These are phyloP conservation scores for Phalera bucephala DNA, from an alignment of 2,888 invertebrate genomes.

Conservation along the genomic window DNA sequence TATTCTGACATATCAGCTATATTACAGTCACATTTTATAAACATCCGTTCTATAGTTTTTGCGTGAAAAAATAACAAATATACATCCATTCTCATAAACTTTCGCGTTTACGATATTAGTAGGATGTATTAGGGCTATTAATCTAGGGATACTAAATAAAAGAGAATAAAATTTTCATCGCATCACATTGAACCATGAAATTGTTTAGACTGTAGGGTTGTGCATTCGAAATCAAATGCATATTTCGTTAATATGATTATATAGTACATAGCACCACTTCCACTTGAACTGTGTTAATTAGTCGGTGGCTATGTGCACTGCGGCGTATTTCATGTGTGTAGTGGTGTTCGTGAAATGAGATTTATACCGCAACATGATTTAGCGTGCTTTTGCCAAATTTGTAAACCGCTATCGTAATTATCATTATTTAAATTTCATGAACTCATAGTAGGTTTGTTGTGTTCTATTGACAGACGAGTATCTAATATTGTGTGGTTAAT, in stretches of 20 bases:
- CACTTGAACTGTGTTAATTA: conserved; percentile 41
- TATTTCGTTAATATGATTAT: conserved; percentile 29
- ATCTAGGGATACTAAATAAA: not conserved
- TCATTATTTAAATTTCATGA: conserved; percentile 12
- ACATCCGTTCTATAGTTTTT: too few relatives aligned
- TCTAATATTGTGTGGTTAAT: not conserved
- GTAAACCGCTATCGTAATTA: conserved; percentile 16
- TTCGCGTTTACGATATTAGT: too few relatives aligned
- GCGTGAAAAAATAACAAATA: too few relatives aligned
- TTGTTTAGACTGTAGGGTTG: not conserved
- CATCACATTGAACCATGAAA: too few relatives aligned
- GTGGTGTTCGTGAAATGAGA: conserved; percentile 31
- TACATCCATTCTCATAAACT: too few relatives aligned
- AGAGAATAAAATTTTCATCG: too few relatives aligned
- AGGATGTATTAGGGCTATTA: conserved; percentile 1
- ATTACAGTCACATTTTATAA: too few relatives aligned
- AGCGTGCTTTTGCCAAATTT: conserved; percentile 36
- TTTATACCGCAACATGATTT: conserved; percentile 40
- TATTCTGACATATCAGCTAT: too few relatives aligned
- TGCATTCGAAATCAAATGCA: conserved; percentile 1
- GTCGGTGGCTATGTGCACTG: conserved; percentile 29
- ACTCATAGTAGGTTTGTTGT: conserved; percentile 7
- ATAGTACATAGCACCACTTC: conserved; percentile 20
- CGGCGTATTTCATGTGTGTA: conserved; percentile 25
- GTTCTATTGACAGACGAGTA: not conserved